Evolutionary conservation across 1,140 invertebrate species (phyloP).

Genomic region (Penaeus vannamei): DNA sequence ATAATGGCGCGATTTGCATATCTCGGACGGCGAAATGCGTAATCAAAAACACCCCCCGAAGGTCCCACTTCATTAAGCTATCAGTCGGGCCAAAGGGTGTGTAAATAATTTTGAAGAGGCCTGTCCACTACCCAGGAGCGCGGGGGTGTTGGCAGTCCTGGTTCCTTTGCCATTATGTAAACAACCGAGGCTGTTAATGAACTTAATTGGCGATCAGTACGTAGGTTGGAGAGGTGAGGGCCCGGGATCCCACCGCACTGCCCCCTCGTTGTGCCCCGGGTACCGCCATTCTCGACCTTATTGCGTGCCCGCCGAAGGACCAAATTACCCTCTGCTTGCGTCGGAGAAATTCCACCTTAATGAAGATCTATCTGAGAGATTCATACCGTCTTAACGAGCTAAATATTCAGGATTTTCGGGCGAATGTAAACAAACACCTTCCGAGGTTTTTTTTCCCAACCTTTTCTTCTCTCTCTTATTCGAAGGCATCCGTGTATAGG

Average conservation of each 20-base stretch:
- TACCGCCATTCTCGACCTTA: conserved; percentile 30
- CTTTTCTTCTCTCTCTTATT: too few species aligned
- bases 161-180: conserved; percentile 56
- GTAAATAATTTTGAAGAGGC: not conserved
- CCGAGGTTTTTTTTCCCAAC: too few species aligned
- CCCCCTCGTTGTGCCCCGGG: not conserved
- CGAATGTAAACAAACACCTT: conserved; percentile 14
- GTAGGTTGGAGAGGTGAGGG: conserved; percentile 48
- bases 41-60: too few species aligned
- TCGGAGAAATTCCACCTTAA: conserved; percentile 40
- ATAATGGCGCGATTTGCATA: too few species aligned
- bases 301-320: not conserved
- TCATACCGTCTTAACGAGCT: conserved; percentile 43
- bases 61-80: too few species aligned
- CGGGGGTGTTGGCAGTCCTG: conserved; percentile 41
- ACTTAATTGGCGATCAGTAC: conserved; percentile 64
- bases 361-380: conserved; percentile 53
- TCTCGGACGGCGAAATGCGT: too few species aligned
- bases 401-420: conserved; percentile 41
- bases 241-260: conserved; percentile 12
- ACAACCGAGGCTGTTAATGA: conserved; percentile 61
- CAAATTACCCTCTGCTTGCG: not conserved
- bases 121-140: not conserved
- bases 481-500: too few species aligned
- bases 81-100: too few species aligned